Evolutionary conservation across 2,888 invertebrate species (phyloP), one percentile per base, ranked within the genome.

Genomic region (Zygogramma bicolorata): DNA sequence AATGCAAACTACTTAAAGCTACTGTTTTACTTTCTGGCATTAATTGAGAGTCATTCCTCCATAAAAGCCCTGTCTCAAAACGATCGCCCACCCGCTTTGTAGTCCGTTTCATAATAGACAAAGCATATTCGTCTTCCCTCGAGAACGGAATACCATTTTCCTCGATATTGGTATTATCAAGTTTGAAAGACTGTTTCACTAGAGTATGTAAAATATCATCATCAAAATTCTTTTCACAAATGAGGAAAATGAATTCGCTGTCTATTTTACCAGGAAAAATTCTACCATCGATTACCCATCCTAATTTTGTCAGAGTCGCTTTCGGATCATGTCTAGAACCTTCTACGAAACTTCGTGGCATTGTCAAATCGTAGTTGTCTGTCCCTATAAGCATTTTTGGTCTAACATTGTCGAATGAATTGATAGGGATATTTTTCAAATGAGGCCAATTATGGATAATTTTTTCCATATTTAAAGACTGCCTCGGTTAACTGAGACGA

Each of bases 401-500:
- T 0, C 10, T 0, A 15, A 42, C 15, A 3, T 42, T 42, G 8
- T n/a, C n/a, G 0, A 42, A 42, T 13, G 13, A 42, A n/a, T n/a
- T 29, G 29, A 57, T 27, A 22, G 57, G 57, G 8, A 57, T 31
- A 31, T 59, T n/a, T 18, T n/a, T 8, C 2, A 59, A 18, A n/a
- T 57, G 20, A 15, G 31, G 59, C 31, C 59, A 59, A 29, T 59
- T 8, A 2, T 20, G 13, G 27, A 31, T 18, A 3, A 59, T 59
- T 6, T 2, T 59, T 29, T 59, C 5, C 13, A 59, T n/a, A n/a
- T 59, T 4, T 57, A 69, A 18, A n/a, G 38, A 38, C 34, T 72
- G 15, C n/a, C n/a, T n/a, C n/a, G 69, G 66, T 10, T 65, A 63
- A 15, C 65, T 31, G 13, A 72, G 68, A 59, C 60, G n/a, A 42